Conservation (phyloP, 2,113 vertebrate genomes). For the Daphoenositta chrysoptera region DNA sequence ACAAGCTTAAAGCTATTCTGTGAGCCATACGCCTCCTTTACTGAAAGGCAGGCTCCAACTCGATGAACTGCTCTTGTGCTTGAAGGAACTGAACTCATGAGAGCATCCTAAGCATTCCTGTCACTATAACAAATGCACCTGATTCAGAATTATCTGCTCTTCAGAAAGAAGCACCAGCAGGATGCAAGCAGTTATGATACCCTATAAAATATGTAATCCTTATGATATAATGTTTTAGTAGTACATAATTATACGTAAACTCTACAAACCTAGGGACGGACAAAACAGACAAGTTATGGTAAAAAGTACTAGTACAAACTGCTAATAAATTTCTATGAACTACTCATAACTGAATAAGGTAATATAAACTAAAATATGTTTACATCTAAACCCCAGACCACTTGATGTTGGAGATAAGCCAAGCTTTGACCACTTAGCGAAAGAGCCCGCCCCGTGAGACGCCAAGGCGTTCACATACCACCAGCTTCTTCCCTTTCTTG, state of each 20-base stretch:
- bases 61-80: neutral
- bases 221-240: neutral
- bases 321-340: neutral
- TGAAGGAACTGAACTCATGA: neutral
- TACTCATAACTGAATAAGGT: neutral
- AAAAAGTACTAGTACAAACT: neutral
- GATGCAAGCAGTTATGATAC: accelerated
- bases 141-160: neutral
- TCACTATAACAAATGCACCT: neutral
- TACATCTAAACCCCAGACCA: accelerated
- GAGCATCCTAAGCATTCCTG: neutral
- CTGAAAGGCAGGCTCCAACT: neutral
- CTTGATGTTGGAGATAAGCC: accelerated
- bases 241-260: accelerated
- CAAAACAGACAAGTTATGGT: accelerated
- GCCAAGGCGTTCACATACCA: slow-evolving; percentile 68
- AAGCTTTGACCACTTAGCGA: neutral
- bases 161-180: accelerated
- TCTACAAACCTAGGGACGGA: accelerated
- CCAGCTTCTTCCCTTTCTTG: slow-evolving; percentile 78
- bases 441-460: neutral
- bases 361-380: neutral
- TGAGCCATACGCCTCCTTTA: accelerated
- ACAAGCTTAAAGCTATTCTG: neutral
- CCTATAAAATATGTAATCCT: neutral